Conservation (phyloP, 2,797 vertebrate species). For the Tiaroga cobitis region DNA sequence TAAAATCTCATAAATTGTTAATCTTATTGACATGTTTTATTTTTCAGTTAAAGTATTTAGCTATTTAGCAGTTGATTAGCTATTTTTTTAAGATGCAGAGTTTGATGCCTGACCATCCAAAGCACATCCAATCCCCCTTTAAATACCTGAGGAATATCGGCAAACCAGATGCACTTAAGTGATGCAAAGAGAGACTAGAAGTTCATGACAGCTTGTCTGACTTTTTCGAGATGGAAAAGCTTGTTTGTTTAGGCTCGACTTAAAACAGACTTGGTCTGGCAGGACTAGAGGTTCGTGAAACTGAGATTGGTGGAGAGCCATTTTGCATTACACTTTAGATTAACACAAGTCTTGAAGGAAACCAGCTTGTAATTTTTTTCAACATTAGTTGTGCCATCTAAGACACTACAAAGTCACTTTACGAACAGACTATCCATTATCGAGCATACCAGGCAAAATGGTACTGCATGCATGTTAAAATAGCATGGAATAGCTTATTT, state of each 20-base stretch:
- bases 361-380: constrained; percentile 62
- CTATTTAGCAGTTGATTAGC: not conserved
- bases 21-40: not conserved
- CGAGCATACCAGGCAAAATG: not conserved
- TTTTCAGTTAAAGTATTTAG: not conserved
- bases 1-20: not conserved
- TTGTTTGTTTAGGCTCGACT: constrained; percentile 76
- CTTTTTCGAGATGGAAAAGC: constrained; percentile 61
- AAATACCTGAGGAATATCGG: constrained; percentile 2
- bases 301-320: constrained; percentile 60
- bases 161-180: constrained; percentile 65
- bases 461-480: constrained; percentile 40
- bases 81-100: constrained; percentile 19
- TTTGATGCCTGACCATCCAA: constrained; percentile 42
- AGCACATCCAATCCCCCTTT: not conserved
- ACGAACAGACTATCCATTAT: not conserved
- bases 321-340: constrained; percentile 67
- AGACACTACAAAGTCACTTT: constrained; percentile 48
- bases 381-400: constrained; percentile 60
- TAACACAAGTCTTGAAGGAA: constrained; percentile 65
- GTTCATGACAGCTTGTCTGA: constrained; percentile 67
- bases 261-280: constrained; percentile 63
- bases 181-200: constrained; percentile 59
- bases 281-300: constrained; percentile 60
- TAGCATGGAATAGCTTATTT: constrained; percentile 53